Percentiles rank a stretch among this genome's conserved stretches.
Conservation (phyloP, 2,797 vertebrate genomes). For the Champsocephalus esox region DNA sequence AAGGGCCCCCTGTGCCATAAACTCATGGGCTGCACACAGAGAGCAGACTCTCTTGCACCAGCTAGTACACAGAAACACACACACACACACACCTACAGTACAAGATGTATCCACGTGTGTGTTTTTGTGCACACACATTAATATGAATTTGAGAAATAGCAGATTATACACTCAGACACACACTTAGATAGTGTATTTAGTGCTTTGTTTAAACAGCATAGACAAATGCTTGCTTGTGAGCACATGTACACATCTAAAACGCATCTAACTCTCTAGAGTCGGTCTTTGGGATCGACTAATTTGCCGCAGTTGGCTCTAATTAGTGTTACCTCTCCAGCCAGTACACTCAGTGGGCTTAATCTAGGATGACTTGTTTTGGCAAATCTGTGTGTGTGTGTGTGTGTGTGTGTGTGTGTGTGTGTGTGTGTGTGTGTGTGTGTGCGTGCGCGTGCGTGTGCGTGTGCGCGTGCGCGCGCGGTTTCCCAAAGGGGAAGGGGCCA, state of each 20-base stretch:
- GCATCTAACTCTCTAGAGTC: constrained; percentile 62
- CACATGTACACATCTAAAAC: constrained; percentile 51
- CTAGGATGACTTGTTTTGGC: constrained; percentile 61
- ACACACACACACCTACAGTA: constrained; percentile 34
- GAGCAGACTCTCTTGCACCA: constrained; percentile 64
- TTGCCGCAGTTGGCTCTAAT: constrained; percentile 78
- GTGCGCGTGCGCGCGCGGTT: constrained; percentile 26
- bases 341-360: constrained; percentile 64
- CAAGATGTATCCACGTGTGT: constrained; percentile 34
- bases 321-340: constrained; percentile 77
- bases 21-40: constrained; percentile 78
- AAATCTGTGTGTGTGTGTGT: not conserved
- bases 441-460: too few relatives aligned
- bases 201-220: constrained; percentile 38
- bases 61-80: constrained; percentile 29
- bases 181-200: constrained; percentile 54
- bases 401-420: too few relatives aligned
- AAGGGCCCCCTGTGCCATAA: constrained; percentile 87
- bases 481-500: constrained; percentile 76
- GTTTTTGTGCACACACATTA: constrained; percentile 6
- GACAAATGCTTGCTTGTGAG: constrained; percentile 51
- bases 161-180: constrained; percentile 54
- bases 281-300: constrained; percentile 68
- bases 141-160: constrained; percentile 37
- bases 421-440: too few relatives aligned